Evolutionary conservation across 1,140 invertebrate species (phyloP), one percentile per base, ranked within the genome.

Genomic region (Chironomus striatipennis): DNA sequence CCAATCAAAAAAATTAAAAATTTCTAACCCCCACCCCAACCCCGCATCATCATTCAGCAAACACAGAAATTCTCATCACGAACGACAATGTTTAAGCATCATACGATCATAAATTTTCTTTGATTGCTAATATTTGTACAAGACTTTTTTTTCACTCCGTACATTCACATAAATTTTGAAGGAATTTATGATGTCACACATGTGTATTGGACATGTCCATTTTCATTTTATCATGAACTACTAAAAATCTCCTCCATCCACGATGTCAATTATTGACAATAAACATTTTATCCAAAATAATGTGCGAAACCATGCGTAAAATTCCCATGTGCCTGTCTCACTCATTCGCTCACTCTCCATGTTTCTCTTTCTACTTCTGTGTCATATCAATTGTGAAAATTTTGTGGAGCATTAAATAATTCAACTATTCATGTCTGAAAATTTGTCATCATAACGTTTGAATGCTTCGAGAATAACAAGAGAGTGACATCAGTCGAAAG

Each of bases 291-390:
- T 34, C 24, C 24, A 57, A 57, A 70, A 70, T 70, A 70, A 70
- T 18, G 65, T 70, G 65, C 65, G 65, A 70, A 18, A 20, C 18
- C 65, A 70, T 70, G 65, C 65, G 17, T 70, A 70, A 70, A 70
- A 70, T 70, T 70, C 18, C 20, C 65, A 21, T 70, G 65, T 70
- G 65, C 65, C 4, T 57, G 47, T 5, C 24, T 57, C 47, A n/a
- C n/a, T n/a, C 47, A 57, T 15, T n/a, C n/a, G 12, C n/a, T 57
- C 24, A 34, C 24, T 34, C 24, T 57, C 47, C 47, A 57, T 2
- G 12, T 12, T 12, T 15, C 12, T 57, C 47, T 15, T 43, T 43
- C 43, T 47, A 8, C 15, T 15, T 47, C 12, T n/a, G n/a, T 57
- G 4, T n/a, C 12, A n/a, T 5, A n/a, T 57, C 47, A 57, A 57